Evolutionary conservation across 23 tunicate species (phyloP), one percentile per base, ranked within the genome.

Genomic region (Oikopleura albicans): DNA sequence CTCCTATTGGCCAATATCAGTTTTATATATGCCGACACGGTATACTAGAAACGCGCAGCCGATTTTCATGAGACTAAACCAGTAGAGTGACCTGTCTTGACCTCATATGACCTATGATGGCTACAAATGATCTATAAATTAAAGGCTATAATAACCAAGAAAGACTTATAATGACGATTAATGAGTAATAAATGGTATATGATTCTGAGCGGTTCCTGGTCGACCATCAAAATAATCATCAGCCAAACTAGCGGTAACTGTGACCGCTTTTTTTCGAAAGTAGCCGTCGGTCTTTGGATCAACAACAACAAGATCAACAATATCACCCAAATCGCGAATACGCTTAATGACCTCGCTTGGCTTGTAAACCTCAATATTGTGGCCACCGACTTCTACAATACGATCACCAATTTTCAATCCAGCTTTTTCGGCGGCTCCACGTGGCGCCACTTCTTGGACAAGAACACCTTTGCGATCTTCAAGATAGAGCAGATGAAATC

Each of bases 391-490:
- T 85, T 95, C 99, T 0, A 95, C 86, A 31, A 95, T 88, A 12
- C 99, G 91, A 84, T 95, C 99, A 1, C 99, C 99, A 40, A 90
- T 87, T 59, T 88, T 88, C 36, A 95, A 83, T 40, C 99, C 79
- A 37, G 79, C 33, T 22, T 49, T 49, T 29, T 57, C 85, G 1
- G 90, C 99, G 0, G 99, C 86, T 1, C 99, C 91, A 4, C 89
- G 59, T 1, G 87, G 88, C 34, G 89, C 85, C 12, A 95, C 83
- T 39, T 95, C 91, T 84, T 95, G 96, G 57, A 95, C 83, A 39
- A 75, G 90, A 87, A 90, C 96, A 79, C 99, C 99, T 76, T 90
- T 87, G 63, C 99, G 86, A 71, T 95, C 99, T 87, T 95, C 99
- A 28, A 91, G 87, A 88, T 90, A 95, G 0, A 95, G 85, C 39